Evolutionary conservation across 2,113 vertebrate genomes (phyloP).

Genomic region (Progne subis): DNA sequence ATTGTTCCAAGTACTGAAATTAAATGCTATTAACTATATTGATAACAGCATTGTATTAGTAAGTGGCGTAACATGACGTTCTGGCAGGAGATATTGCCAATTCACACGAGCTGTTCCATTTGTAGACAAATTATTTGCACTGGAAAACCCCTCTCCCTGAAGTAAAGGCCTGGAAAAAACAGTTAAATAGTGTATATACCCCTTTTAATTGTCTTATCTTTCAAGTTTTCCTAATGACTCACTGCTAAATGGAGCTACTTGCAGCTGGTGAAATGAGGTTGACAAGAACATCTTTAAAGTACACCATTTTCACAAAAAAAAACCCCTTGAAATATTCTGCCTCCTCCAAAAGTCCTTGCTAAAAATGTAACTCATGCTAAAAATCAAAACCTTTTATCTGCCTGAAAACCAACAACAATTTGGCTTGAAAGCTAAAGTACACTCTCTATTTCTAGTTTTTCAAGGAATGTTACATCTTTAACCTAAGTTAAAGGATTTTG

Average conservation of each 20-base stretch:
- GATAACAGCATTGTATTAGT: not conserved
- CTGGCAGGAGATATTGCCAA: not conserved
- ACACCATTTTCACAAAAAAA: not conserved
- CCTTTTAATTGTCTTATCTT: not conserved
- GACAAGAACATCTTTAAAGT: not conserved
- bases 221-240: not conserved
- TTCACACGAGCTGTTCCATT: not conserved
- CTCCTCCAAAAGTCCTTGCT: not conserved
- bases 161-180: not conserved
- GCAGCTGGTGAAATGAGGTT: not conserved
- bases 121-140: not conserved
- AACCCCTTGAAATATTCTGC: not conserved
- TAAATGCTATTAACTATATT: not conserved
- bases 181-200: not conserved
- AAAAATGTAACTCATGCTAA: not conserved
- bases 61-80: not conserved
- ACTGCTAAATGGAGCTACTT: not conserved
- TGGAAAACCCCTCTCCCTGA: accelerated
- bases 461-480: not conserved
- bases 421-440: not conserved
- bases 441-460: not conserved
- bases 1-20: not conserved
- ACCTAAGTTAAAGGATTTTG: not conserved
- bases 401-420: not conserved
- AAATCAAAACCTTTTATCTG: not conserved